Evolutionary conservation across 2,797 vertebrate species (phyloP).

Genomic region (Notoglanidium macrostoma): DNA sequence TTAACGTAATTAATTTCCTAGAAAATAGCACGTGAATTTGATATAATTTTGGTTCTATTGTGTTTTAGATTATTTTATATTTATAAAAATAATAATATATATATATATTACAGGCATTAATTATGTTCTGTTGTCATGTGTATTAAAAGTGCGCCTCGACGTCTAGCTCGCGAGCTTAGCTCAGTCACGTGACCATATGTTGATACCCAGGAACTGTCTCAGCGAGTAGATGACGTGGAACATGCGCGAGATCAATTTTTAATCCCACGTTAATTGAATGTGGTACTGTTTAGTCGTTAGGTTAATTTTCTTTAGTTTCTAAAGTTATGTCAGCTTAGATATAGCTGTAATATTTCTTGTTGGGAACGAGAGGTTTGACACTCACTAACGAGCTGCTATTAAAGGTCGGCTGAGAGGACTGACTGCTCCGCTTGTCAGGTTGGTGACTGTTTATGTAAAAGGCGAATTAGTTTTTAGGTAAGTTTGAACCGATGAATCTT

Average conservation of each 20-base stretch:
- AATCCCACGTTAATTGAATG: background rate
- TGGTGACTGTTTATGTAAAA: background rate
- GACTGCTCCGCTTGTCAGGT: constrained; percentile 4
- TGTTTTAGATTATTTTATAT: background rate
- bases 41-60: background rate
- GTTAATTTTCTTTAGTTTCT: background rate
- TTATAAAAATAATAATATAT: too few species aligned
- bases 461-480: background rate
- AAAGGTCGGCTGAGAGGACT: background rate
- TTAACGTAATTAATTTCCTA: background rate
- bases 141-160: background rate
- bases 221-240: constrained; percentile 61
- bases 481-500: background rate
- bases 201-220: constrained; percentile 36
- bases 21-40: too few species aligned
- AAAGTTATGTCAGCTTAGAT: background rate
- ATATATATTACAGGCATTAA: background rate
- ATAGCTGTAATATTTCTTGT: background rate
- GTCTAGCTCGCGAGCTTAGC: too few species aligned
- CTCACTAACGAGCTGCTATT: background rate
- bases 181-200: constrained; percentile 60
- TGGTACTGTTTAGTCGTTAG: background rate
- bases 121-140: background rate
- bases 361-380: background rate
- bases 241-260: background rate